Percentiles rank a stretch among this genome's conserved stretches.
Evolutionary conservation across 1,140 invertebrate species (phyloP).

Genomic region (Drosophila suzukii): DNA sequence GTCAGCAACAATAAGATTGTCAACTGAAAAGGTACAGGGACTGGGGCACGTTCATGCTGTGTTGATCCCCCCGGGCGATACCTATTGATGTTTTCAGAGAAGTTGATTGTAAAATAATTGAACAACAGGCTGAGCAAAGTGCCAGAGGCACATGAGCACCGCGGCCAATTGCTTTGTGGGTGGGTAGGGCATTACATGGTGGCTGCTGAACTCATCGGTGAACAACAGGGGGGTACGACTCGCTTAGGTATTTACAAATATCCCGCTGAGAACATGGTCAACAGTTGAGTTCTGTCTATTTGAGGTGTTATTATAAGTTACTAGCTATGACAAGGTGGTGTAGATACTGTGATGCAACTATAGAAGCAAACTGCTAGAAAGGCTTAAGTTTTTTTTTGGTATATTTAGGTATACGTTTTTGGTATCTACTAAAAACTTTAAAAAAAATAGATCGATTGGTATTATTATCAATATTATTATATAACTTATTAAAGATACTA

Average conservation of each 20-base stretch:
- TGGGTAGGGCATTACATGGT: neutral
- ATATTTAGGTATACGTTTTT: too few species aligned
- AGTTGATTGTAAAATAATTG: constrained; percentile 63
- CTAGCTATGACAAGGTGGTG: neutral
- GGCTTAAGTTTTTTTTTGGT: too few species aligned
- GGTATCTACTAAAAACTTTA: too few species aligned
- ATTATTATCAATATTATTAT: too few species aligned
- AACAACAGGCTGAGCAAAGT: constrained; percentile 33
- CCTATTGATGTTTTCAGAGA: constrained; percentile 47
- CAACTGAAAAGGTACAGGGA: neutral
- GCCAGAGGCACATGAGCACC: constrained; percentile 3
- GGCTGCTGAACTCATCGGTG: neutral
- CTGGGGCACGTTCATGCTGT: constrained; percentile 15
- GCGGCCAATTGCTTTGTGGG: neutral
- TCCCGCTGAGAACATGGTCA: neutral
- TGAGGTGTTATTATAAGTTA: too few species aligned
- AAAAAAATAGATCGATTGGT: too few species aligned
- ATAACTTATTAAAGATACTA: too few species aligned
- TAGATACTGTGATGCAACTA: too few species aligned
- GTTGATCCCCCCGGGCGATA: constrained; percentile 31
- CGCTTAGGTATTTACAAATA: neutral
- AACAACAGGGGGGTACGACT: neutral
- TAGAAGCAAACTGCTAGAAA: too few species aligned
- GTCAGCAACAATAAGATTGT: constrained; percentile 20
- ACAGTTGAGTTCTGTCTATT: neutral